Base-by-base conservation (phyloP, 1,140 invertebrate genomes). In the Telenomus remus region DNA sequence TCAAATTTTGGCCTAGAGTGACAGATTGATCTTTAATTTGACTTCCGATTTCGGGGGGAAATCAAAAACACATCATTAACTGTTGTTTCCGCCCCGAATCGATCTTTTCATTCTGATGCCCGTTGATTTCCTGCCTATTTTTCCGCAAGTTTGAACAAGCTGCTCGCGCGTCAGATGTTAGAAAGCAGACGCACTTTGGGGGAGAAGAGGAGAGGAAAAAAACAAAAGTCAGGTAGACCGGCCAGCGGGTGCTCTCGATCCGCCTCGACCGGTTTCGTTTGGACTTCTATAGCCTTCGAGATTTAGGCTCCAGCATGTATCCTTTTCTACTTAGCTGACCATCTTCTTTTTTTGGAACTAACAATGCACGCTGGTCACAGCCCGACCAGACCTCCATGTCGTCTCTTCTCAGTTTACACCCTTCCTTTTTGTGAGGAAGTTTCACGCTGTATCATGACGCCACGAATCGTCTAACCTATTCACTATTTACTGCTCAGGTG, bases 241-340 rank as follows among this genome's bases (percentile, higher is more conserved):
- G 79, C 42, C 82, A 84, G 83, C 82, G 83, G 81, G 83, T 85
- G 83, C 83, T 84, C 80, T 81, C 75, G 78, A 84, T 84, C 82
- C 56, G 75, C 83, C 83, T 81, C 65, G 84, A 86, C 84, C 84
- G 84, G 84, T 86, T 85, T 84, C 80, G 78, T 70, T 39, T n/a
- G 84, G 81, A 82, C 81, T 83, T 81, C 80, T 84, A n/a, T n/a
- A 84, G 82, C 79, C 81, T 82, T 84, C 78, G 75, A 78, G 75
- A 84, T 63, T 82, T 57, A 35, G 74, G 49, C 53, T 63, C 68
- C 34, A 55, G 47, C 46, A 47, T 34, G 34, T 53, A 15, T 71
- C 61, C 68, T 33, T n/a, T 48, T 51, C 64, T 63, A 12, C 13
- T 33, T 49, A 9, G n/a, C 14, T 64, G 53, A 2, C 8, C 42